phyloP scores from a whole-genome alignment of 2,113 vertebrate species.

The Peromyscus maniculatus region DNA sequence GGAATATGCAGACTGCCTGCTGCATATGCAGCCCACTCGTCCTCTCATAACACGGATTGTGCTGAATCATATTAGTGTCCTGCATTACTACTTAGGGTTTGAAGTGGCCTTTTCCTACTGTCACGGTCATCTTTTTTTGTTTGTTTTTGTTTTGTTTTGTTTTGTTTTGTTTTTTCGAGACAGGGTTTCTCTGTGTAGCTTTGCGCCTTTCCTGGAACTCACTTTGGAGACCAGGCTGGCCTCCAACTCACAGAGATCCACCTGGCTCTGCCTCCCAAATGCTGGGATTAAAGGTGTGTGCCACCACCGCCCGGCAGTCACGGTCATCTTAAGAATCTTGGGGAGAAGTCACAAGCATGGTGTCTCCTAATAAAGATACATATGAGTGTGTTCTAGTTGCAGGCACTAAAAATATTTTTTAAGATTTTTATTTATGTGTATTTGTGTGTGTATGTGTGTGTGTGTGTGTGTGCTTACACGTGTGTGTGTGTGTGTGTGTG shows the following conservation, averaged over 20 bases:
- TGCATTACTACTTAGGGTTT: neutral
- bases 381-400: neutral
- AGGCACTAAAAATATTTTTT: neutral
- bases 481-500: neutral
- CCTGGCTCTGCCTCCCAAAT: no score
- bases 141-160: no score
- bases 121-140: neutral
- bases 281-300: no score
- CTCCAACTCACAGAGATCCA: no score
- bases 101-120: neutral
- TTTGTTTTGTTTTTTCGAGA: no score
- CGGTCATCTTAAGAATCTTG: neutral
- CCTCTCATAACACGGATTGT: neutral
- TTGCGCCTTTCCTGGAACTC: no score
- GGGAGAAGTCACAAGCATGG: neutral
- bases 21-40: neutral
- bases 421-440: neutral
- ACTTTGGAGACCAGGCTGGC: no score
- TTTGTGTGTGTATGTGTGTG: neutral
- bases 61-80: neutral
- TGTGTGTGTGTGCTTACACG: no score
- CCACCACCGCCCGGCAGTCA: no score
- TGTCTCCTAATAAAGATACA: neutral
- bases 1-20: neutral
- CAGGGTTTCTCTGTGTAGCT: no score